A percentile compares a stretch with the other conserved stretches of the same genome.
Conservation (phyloP, 2,797 vertebrate species). For the Dromococcyx pavoninus region DNA sequence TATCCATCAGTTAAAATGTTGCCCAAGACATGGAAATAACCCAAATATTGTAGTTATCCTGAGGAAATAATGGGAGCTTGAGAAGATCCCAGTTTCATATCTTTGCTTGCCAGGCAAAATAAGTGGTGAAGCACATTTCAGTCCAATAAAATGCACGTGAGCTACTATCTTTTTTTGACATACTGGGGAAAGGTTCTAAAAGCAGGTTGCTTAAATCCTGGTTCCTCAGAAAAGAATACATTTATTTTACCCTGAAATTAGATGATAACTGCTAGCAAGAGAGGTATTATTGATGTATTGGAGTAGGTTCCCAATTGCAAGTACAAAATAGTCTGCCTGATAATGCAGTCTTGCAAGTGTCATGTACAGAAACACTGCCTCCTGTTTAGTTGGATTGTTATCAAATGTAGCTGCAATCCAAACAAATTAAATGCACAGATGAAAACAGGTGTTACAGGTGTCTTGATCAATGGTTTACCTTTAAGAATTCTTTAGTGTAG, state of each 20-base stretch:
- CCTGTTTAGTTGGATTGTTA: background rate
- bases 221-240: background rate
- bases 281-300: background rate
- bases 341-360: background rate
- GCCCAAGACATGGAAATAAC: slow-evolving; percentile 54
- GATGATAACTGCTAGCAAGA: background rate
- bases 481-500: background rate
- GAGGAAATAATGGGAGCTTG: slow-evolving; percentile 17
- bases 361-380: background rate
- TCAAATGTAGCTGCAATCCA: background rate
- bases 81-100: background rate
- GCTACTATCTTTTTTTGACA: background rate
- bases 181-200: background rate
- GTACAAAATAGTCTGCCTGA: background rate
- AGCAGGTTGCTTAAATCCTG: background rate
- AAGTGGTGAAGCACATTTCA: slow-evolving; percentile 10
- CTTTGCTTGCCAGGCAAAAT: slow-evolving; percentile 23
- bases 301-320: background rate
- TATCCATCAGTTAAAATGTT: slow-evolving; percentile 44
- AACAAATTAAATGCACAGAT: background rate
- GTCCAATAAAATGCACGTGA: background rate
- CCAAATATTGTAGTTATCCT: slow-evolving; percentile 25
- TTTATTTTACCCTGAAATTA: background rate
- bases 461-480: background rate
- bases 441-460: background rate